Base-by-base conservation (phyloP, 2,888 invertebrate species). In the Macropis europaea region DNA sequence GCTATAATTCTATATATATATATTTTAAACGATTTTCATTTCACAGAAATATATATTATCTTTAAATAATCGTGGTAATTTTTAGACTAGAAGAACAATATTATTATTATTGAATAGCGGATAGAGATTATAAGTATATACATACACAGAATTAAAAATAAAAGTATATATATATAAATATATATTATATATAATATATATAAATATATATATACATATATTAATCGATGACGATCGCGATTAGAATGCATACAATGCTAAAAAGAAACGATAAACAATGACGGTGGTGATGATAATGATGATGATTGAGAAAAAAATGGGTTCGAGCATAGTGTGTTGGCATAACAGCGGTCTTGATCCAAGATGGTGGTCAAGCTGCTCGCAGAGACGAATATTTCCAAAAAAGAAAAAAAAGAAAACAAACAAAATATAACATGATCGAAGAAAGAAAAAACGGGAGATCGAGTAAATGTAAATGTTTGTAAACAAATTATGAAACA, bases 401-500 rank as follows among this genome's bases (percentile, higher is more conserved):
- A 83, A 84, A 86, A 70, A 75, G 81, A 76, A 43, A 6, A 43
- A 13, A 43, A 26, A 17, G 15, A 34, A 34, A 17, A 15, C 2
- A 40, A 40, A 19, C n/a, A n/a, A n/a, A n/a, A n/a, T n/a, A n/a
- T n/a, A n/a, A n/a, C n/a, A n/a, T n/a, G n/a, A n/a, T n/a, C n/a
- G n/a, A n/a, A n/a, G n/a, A 40, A 15, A 13, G 15, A 40, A 40
- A 19, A 56, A 62, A 66, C n/a, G 24, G 67, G 56, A 68, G 79
- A 88, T 87, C 88, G n/a, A 86, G 86, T 89, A 87, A 87, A 81
- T 89, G 89, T 89, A 89, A 89, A 89, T 89, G 89, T 89, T 89
- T 89, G 88, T 89, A 89, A 89, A 89, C 88, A 88, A 88, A 88
- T 88, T 88, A 88, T 88, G 86, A 89, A 89, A 89, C 86, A 89